Conservation (phyloP, 2,888 invertebrate species). For the Idaea aversata region DNA sequence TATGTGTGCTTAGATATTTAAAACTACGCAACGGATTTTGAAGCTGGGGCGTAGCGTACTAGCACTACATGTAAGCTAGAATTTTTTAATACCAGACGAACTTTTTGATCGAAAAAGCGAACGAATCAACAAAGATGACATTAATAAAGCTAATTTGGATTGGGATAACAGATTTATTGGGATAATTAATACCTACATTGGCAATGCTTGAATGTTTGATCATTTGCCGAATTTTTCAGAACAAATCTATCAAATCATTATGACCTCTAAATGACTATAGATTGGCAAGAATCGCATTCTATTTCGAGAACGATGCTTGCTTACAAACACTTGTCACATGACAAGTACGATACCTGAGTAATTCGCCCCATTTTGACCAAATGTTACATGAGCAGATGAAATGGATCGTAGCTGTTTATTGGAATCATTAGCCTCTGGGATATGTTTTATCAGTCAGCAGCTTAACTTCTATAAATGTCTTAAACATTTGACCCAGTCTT, state of each 20-base stretch:
- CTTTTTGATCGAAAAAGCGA: too few relatives aligned
- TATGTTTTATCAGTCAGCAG: neutral
- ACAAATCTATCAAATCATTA: constrained; percentile 26
- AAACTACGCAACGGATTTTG: too few relatives aligned
- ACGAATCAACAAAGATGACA: too few relatives aligned
- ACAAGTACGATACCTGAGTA: constrained; percentile 19
- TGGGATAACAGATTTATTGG: too few relatives aligned
- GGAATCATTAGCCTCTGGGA: neutral
- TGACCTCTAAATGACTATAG: constrained; percentile 38
- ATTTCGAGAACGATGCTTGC: constrained; percentile 38
- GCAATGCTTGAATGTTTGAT: constrained; percentile 5
- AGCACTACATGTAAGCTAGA: too few relatives aligned
- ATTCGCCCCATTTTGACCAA: constrained; percentile 12
- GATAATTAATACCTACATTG: neutral
- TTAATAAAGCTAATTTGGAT: too few relatives aligned
- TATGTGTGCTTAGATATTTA: too few relatives aligned
- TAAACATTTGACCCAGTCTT: neutral
- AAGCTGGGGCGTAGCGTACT: too few relatives aligned
- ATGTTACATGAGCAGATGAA: neutral
- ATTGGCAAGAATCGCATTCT: constrained; percentile 56
- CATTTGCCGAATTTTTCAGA: constrained; percentile 5
- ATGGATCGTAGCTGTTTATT: neutral
- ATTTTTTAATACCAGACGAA: too few relatives aligned
- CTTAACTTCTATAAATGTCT: neutral
- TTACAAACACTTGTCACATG: constrained; percentile 18